Percentiles rank a stretch among this genome's conserved stretches.
Conservation (phyloP, 2,797 vertebrate genomes). For the Spinus pinus region DNA sequence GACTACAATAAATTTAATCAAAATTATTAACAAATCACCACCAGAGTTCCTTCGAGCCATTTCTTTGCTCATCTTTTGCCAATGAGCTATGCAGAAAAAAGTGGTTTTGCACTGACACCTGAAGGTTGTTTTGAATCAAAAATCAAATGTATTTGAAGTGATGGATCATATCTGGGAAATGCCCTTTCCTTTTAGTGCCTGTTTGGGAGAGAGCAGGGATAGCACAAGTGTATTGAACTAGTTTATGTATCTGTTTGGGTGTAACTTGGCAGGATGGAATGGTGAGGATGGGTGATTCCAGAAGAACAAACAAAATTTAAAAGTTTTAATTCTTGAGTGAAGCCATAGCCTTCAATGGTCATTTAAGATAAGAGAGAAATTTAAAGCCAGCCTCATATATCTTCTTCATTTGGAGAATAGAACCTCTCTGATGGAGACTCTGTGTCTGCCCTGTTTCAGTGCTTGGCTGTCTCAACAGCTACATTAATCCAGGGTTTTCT, state of each 20-base stretch:
- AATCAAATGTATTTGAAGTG: background rate
- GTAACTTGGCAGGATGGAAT: background rate
- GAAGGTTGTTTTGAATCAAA: conserved; percentile 35
- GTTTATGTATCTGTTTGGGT: background rate
- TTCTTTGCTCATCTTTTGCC: conserved; percentile 24
- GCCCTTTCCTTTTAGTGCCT: background rate
- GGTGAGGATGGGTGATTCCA: background rate
- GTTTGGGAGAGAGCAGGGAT: background rate
- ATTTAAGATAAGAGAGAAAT: background rate
- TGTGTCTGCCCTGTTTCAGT: background rate
- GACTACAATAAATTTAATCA: conserved; percentile 61
- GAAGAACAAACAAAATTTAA: background rate
- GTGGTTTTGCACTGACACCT: conserved; percentile 42
- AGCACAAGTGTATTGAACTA: background rate
- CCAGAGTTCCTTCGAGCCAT: conserved; percentile 35
- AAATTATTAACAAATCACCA: conserved; percentile 42
- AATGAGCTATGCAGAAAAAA: background rate
- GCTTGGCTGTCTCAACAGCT: background rate
- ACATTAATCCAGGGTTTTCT: background rate
- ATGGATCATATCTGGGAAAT: background rate
- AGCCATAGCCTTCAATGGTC: background rate
- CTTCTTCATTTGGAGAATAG: background rate
- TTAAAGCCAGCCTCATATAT: background rate
- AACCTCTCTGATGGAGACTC: background rate
- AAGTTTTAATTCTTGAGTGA: background rate